These are phyloP conservation scores for Dastarcus helophoroides DNA, from an alignment of 2,888 invertebrate genomes.

Conservation along the genomic window DNA sequence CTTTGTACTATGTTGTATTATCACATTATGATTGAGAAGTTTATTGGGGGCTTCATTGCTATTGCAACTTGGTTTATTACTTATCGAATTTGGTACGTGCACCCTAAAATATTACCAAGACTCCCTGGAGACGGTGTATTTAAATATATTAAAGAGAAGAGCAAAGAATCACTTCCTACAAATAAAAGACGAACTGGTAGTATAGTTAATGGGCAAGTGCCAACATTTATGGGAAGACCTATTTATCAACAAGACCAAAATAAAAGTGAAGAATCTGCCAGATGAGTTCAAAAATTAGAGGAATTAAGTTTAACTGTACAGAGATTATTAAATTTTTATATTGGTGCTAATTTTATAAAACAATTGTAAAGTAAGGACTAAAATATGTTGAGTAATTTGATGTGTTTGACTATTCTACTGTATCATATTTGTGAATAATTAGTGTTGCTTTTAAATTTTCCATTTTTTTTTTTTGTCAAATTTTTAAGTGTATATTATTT, in stretches of 20 bases:
- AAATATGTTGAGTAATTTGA: too few relatives aligned
- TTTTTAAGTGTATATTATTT: too few relatives aligned
- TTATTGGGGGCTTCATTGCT: conserved; percentile 77
- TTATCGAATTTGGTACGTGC: conserved; percentile 68
- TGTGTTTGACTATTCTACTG: too few relatives aligned
- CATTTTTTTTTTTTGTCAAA: too few relatives aligned
- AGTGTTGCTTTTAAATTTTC: too few relatives aligned
- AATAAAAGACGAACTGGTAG: conserved; percentile 39
- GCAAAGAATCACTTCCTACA: conserved; percentile 26
- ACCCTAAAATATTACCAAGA: conserved; percentile 50
- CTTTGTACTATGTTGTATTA: conserved; percentile 88
- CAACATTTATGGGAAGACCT: conserved; percentile 73
- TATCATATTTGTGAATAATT: too few relatives aligned
- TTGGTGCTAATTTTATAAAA: too few relatives aligned
- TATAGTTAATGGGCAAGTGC: conserved; percentile 31
- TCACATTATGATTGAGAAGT: conserved; percentile 93
- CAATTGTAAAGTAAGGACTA: too few relatives aligned
- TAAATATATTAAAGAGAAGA: conserved; percentile 54
- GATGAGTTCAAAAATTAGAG: conserved; percentile 5
- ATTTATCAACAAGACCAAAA: conserved; percentile 39
- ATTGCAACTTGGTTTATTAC: conserved; percentile 84
- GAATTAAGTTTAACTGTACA: too few relatives aligned
- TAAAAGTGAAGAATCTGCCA: conserved; percentile 19
- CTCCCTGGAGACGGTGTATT: conserved; percentile 70
- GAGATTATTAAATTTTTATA: too few relatives aligned